phyloP scores from a whole-genome alignment of 2,113 vertebrate species.

The Thinocorus orbignyianus region DNA sequence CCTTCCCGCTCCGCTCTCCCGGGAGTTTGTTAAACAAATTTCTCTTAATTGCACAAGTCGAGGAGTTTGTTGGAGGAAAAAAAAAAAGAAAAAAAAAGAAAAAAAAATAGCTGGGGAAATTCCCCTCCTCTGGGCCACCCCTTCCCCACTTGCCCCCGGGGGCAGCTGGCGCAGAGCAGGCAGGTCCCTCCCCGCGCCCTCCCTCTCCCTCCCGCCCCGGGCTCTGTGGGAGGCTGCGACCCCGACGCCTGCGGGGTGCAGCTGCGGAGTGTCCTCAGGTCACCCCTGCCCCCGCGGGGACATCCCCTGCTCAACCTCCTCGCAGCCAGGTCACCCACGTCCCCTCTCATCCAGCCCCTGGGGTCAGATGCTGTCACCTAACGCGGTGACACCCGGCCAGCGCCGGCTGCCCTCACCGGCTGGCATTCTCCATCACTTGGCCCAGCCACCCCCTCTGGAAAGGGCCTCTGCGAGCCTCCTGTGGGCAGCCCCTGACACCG shows the following conservation, averaged over 20 bases:
- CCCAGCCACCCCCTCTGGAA: neutral
- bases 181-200: neutral
- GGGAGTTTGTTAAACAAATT: constrained; percentile 68
- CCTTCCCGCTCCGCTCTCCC: constrained; percentile 50
- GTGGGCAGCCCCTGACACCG: constrained; percentile 1
- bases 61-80: constrained; percentile 17
- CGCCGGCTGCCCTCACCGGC: neutral
- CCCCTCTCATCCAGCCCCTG: neutral
- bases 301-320: neutral
- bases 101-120: constrained; percentile 48
- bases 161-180: neutral
- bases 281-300: neutral
- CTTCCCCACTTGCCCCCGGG: constrained; percentile 9
- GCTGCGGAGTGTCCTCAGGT: constrained; percentile 44
- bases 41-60: constrained; percentile 61
- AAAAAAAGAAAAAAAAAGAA: constrained; percentile 13
- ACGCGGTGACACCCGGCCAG: neutral
- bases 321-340: neutral
- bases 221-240: neutral
- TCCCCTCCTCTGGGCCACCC: constrained; percentile 48
- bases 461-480: neutral
- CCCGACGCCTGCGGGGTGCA: neutral
- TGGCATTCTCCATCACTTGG: neutral
- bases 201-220: neutral
- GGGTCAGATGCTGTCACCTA: neutral